Conservation (phyloP, 35 echinoderm and acorn worm genomes). For the Eucidaris tribuloides region DNA sequence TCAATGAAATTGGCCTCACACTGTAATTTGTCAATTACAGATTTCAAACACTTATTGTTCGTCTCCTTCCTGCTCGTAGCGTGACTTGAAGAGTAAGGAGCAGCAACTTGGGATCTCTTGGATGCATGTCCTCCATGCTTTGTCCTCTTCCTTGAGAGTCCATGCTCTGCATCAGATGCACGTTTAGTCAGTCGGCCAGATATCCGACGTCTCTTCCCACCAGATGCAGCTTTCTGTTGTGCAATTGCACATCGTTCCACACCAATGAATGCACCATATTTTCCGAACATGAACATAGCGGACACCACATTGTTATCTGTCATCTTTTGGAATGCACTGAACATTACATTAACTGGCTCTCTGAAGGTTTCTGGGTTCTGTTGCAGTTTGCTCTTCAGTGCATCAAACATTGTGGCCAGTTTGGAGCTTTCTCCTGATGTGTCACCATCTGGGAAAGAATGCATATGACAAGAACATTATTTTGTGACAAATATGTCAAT, state of each 20-base stretch:
- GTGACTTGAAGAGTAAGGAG: conserved; percentile 6
- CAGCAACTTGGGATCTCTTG: background rate
- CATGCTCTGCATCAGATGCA: conserved; percentile 11
- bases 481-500: background rate
- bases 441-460: background rate
- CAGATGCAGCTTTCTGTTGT: conserved; percentile 15
- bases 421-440: background rate
- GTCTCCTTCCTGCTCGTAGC: background rate
- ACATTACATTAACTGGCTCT: background rate
- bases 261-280: conserved; percentile 18
- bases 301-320: conserved; percentile 2
- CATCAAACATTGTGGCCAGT: background rate
- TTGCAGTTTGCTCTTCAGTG: background rate
- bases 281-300: conserved; percentile 20
- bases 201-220: conserved; percentile 2
- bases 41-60: background rate
- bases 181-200: conserved; percentile 11
- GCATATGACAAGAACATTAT: background rate
- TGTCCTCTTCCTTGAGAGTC: background rate
- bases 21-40: no score
- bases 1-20: no score
- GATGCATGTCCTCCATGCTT: background rate
- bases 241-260: conserved; percentile 41
- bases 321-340: background rate
- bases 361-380: background rate